Evolutionary conservation across 2,888 invertebrate species (phyloP).

Genomic region (Acanthoscelides obtectus): DNA sequence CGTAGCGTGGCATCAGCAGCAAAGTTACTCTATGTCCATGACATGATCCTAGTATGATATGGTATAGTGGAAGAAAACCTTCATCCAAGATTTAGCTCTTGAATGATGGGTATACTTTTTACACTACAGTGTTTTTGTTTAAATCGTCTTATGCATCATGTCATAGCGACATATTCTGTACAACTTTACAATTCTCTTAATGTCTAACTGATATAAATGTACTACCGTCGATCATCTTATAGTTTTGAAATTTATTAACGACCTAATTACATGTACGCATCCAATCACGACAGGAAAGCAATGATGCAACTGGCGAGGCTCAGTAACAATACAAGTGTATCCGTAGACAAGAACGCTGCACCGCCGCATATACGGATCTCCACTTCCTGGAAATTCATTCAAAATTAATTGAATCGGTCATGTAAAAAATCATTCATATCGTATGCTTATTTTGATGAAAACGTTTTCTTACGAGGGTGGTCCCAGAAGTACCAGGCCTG

Average conservation of each 20-base stretch:
- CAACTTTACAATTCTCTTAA: slow-evolving; percentile 18
- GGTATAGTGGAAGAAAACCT: no score
- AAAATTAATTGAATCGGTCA: no score
- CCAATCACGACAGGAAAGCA: slow-evolving; percentile 36
- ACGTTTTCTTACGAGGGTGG: no score
- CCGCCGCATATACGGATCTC: slow-evolving; percentile 61
- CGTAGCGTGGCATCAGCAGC: no score
- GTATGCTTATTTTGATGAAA: no score
- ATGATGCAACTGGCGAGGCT: slow-evolving; percentile 32
- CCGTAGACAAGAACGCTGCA: slow-evolving; percentile 37
- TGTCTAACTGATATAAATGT: slow-evolving; percentile 16
- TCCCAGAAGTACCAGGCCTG: no score
- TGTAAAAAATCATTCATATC: no score
- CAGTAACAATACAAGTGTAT: slow-evolving; percentile 26
- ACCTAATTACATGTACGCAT: slow-evolving; percentile 23
- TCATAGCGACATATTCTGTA: slow-evolving; percentile 4
- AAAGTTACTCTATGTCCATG: no score
- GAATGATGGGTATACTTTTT: no score
- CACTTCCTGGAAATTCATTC: slow-evolving; percentile 55
- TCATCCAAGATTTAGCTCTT: no score
- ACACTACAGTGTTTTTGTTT: slow-evolving; percentile 22
- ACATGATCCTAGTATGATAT: no score
- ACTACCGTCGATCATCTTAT: slow-evolving; percentile 12
- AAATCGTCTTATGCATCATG: slow-evolving; percentile 20
- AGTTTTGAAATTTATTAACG: slow-evolving; percentile 14